phyloP scores from a whole-genome alignment of 2,797 vertebrate genomes.

The Amphiprion clarkii region DNA sequence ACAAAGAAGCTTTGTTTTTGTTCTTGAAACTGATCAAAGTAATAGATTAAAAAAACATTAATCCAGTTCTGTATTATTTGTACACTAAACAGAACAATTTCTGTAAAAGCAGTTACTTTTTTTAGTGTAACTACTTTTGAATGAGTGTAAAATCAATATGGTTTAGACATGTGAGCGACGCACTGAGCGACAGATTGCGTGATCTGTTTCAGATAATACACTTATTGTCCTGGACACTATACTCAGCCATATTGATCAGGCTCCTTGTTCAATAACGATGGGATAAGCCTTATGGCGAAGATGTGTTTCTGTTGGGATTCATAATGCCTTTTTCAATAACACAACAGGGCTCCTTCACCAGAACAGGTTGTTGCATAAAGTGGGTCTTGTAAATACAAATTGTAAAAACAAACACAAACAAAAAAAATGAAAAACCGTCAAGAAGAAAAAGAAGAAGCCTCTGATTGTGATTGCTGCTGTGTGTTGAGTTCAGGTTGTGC shows the following conservation, averaged over 20 bases:
- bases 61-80: neutral
- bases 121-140: neutral
- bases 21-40: neutral
- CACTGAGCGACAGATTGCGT: neutral
- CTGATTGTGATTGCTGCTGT: neutral
- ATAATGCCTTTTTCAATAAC: slow-evolving; percentile 8
- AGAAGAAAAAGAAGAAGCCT: neutral
- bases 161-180: neutral
- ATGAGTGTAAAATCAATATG: slow-evolving; percentile 42
- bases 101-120: neutral
- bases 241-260: slow-evolving; percentile 86
- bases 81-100: neutral
- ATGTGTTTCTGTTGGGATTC: neutral
- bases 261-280: slow-evolving; percentile 69
- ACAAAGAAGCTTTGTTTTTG: neutral
- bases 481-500: neutral
- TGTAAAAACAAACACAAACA: neutral
- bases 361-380: neutral
- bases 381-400: neutral
- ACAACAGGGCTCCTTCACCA: neutral
- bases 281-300: slow-evolving; percentile 77
- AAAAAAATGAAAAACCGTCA: neutral
- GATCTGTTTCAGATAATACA: slow-evolving; percentile 64
- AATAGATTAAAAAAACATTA: neutral
- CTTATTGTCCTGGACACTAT: slow-evolving; percentile 63